phyloP scores from a whole-genome alignment of 2,797 vertebrate genomes.

The Karalla daura region DNA sequence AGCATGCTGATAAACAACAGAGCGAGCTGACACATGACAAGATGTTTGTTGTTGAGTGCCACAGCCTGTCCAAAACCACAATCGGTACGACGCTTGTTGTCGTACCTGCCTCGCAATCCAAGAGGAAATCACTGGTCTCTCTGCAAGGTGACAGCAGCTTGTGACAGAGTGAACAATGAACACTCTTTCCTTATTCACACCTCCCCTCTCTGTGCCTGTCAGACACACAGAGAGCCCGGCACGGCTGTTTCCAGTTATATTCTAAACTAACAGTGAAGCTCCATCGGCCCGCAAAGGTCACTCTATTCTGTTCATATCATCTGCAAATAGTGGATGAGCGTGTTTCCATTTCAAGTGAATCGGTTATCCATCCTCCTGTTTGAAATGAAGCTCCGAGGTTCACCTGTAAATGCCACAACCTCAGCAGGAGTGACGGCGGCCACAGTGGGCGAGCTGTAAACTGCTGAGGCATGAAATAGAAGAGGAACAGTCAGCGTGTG shows the following conservation, averaged over 20 bases:
- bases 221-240: neutral
- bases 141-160: conserved; percentile 11
- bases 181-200: conserved; percentile 34
- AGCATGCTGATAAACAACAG: conserved; percentile 20
- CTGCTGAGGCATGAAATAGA: conserved; percentile 55
- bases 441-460: conserved; percentile 32
- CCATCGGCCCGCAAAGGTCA: conserved; percentile 28
- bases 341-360: conserved; percentile 10
- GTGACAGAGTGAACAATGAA: conserved; percentile 23
- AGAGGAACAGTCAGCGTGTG: conserved; percentile 21
- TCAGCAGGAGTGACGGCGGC: conserved; percentile 1
- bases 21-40: conserved; percentile 6
- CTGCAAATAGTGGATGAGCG: neutral
- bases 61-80: conserved; percentile 9
- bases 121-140: conserved; percentile 27
- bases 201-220: conserved; percentile 8
- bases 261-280: conserved; percentile 14
- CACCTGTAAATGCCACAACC: conserved; percentile 31
- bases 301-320: conserved; percentile 44
- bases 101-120: conserved; percentile 1
- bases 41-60: neutral
- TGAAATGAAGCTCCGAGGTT: conserved; percentile 8
- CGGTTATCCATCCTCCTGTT: conserved; percentile 36
- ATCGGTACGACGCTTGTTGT: conserved; percentile 2
- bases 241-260: conserved; percentile 8